Base-by-base conservation (phyloP, 1,140 invertebrate species). In the Plodia interpunctella region DNA sequence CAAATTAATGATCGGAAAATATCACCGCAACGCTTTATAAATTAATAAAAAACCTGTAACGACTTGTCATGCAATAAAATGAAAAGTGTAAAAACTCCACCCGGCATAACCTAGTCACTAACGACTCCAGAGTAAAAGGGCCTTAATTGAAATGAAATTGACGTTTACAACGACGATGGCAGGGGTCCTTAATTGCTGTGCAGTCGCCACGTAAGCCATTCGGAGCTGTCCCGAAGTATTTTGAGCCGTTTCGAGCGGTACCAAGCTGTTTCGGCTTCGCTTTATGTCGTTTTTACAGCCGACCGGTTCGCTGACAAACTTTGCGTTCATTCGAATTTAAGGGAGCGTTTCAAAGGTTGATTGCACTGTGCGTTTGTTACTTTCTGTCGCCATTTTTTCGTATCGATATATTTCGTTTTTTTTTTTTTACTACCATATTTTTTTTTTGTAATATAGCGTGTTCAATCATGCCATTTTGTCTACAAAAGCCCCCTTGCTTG, bases 81-180 rank as follows among this genome's bases (percentile, higher is more conserved):
- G 9, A 32, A 51, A 51, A 51, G 20, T 51, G 17, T 20, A 51
- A 20, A 2, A 19, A 20, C 18, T 9, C 15, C 0, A 51, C 49
- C 49, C 49, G 49, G 58, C 59, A 57, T 68, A 64, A 64, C 59
- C 54, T 62, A 62, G 59, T 65, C 63, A 51, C 67, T 65, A 69
- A 65, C 67, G 67, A 69, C 67, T 62, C 50, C 53, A 50, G 44
- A 57, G 54, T 70, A 65, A 70, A 63, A 59, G 66, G 59, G 28
- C 32, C 62, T 63, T 68, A 72, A 72, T 72, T 68, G 66, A 68
- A 68, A 72, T 62, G 60, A 62, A 72, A 68, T 68, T 61, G 61
- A 68, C 65, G 63, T 72, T 66, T 68, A 72, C 65, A 68, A 60
- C 54, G 55, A 60, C 54, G 55, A 54, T 9, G 28, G 59, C 59